Conservation (phyloP, 2,888 invertebrate genomes). For the Gisinianus flammeolus region DNA sequence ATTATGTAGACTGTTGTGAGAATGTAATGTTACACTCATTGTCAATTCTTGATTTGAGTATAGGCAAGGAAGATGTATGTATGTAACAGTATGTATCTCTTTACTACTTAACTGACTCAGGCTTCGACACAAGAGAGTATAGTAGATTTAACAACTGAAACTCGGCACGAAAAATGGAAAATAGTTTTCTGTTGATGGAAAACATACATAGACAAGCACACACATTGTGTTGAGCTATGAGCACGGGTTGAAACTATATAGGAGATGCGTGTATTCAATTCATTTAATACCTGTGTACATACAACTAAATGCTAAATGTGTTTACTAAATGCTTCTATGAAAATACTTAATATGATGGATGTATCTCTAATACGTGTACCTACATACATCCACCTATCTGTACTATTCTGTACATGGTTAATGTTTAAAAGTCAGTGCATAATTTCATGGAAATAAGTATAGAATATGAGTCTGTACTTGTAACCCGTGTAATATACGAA, state of each 20-base stretch:
- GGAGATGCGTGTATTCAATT: neutral
- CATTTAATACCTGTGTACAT: neutral
- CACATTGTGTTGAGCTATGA: no score
- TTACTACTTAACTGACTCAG: neutral
- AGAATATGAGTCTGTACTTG: neutral
- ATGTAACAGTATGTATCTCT: neutral
- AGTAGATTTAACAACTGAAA: neutral
- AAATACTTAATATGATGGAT: neutral
- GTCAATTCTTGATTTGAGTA: no score
- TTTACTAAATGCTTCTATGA: neutral
- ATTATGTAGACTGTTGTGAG: neutral
- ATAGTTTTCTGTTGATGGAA: conserved; percentile 24
- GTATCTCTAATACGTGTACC: neutral
- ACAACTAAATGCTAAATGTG: neutral
- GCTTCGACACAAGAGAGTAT: neutral
- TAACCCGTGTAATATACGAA: conserved; percentile 21
- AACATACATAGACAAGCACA: neutral
- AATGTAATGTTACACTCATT: neutral
- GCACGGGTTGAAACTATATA: neutral
- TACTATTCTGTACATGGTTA: neutral
- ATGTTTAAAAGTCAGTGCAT: neutral
- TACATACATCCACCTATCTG: no score
- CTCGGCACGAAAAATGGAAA: conserved; percentile 20
- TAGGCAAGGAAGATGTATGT: neutral
- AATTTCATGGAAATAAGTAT: neutral